A percentile compares a stretch with the other conserved stretches of the same genome.
These are phyloP conservation scores for Ochotona curzoniae DNA, from an alignment of 2,113 vertebrate species.

Conservation along the genomic window DNA sequence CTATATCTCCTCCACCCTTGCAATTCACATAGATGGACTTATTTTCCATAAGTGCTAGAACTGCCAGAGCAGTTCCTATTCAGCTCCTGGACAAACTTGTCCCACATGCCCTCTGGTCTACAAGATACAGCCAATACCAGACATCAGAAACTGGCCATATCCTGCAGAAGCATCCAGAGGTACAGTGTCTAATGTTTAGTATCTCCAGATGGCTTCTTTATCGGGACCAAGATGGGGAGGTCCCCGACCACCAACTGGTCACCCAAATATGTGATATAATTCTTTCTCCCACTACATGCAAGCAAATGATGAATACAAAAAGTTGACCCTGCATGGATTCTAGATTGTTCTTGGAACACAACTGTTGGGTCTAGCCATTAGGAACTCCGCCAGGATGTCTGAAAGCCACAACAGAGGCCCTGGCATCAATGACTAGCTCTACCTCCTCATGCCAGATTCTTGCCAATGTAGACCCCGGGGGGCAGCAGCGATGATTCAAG, in stretches of 20 bases:
- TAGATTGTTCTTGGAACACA: neutral
- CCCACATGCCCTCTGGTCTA: constrained; percentile 5
- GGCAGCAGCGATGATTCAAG: too few relatives aligned
- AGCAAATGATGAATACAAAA: neutral
- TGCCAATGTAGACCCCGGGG: too few relatives aligned
- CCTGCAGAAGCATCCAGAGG: neutral
- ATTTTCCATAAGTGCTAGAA: neutral
- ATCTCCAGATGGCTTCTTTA: neutral
- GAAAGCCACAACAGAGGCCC: too few relatives aligned
- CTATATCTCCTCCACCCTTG: neutral
- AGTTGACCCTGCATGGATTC: neutral
- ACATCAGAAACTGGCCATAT: neutral
- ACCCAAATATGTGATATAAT: neutral
- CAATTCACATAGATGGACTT: neutral
- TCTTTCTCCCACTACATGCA: neutral
- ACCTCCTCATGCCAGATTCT: too few relatives aligned
- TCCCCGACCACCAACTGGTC: neutral
- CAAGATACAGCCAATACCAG: neutral
- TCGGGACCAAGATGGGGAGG: rapidly evolving
- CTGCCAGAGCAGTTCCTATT: neutral
- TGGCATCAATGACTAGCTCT: too few relatives aligned
- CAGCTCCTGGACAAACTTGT: neutral
- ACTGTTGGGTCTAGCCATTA: too few relatives aligned
- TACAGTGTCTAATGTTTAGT: neutral
- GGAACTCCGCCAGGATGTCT: too few relatives aligned